These are phyloP conservation scores for Nothobranchius furzeri DNA, from an alignment of 2,113 vertebrate genomes.

Conservation along the genomic window DNA sequence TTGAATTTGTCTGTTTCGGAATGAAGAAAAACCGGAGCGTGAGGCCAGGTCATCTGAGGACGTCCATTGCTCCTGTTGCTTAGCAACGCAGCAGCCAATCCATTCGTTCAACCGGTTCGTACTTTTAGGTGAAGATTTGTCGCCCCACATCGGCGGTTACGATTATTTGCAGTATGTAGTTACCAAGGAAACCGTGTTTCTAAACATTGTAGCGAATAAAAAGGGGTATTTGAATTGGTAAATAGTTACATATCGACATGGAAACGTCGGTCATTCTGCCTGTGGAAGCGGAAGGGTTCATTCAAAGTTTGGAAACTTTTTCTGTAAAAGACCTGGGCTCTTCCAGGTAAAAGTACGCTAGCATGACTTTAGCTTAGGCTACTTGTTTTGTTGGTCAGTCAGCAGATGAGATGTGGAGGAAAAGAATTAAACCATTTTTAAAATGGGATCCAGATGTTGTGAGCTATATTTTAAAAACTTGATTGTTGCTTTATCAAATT, in stretches of 20 bases:
- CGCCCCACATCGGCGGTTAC: constrained; percentile 38
- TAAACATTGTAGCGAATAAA: too few relatives aligned
- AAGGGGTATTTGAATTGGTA: not conserved
- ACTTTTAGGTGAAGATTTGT: not conserved
- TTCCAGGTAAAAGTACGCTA: constrained; percentile 67
- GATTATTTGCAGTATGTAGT: constrained; percentile 35
- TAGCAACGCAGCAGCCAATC: constrained; percentile 12
- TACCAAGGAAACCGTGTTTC: constrained; percentile 51
- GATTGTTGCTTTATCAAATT: too few relatives aligned
- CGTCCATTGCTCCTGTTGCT: not conserved
- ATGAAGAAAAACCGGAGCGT: too few relatives aligned
- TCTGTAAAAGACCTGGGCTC: constrained; percentile 81
- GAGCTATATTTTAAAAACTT: too few relatives aligned
- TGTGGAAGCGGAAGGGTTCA: constrained; percentile 81
- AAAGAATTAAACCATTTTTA: too few relatives aligned
- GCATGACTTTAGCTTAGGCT: not conserved
- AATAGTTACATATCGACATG: constrained; percentile 32
- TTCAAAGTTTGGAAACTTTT: constrained; percentile 79
- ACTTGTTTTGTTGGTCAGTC: not conserved
- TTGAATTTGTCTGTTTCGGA: too few relatives aligned
- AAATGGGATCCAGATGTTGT: too few relatives aligned
- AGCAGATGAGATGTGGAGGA: too few relatives aligned
- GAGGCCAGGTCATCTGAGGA: not conserved
- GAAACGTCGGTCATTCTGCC: constrained; percentile 72
- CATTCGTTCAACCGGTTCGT: not conserved